These are phyloP conservation scores for Microcaecilia unicolor DNA, from an alignment of 2,797 vertebrate genomes.

Conservation along the genomic window DNA sequence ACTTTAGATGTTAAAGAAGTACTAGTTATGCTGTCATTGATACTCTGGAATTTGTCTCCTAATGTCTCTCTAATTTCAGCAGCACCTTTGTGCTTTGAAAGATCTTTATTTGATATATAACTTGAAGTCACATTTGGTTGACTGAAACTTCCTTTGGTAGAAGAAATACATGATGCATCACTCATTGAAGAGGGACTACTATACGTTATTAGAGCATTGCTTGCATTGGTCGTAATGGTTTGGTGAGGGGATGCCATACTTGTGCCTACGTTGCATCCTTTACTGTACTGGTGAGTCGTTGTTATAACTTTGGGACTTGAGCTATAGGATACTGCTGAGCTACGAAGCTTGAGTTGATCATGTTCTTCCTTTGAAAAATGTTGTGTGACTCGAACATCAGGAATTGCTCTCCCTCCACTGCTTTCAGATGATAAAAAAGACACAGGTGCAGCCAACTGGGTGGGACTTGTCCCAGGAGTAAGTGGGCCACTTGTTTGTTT, in stretches of 20 bases:
- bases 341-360: constrained; percentile 71
- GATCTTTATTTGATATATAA: constrained; percentile 55
- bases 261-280: constrained; percentile 41
- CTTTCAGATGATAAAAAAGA: constrained; percentile 70
- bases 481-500: constrained; percentile 85
- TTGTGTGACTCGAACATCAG: constrained; percentile 80
- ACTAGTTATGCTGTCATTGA: constrained; percentile 25
- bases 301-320: constrained; percentile 36
- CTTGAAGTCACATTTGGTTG: constrained; percentile 41
- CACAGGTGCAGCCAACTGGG: constrained; percentile 80
- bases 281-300: constrained; percentile 33
- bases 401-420: constrained; percentile 61
- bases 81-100: constrained; percentile 16
- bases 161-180: constrained; percentile 40
- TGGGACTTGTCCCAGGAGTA: constrained; percentile 92
- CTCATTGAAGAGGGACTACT: constrained; percentile 32
- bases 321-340: constrained; percentile 60
- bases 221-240: constrained; percentile 26
- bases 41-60: constrained; percentile 34
- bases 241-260: constrained; percentile 49
- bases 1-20: constrained; percentile 60
- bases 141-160: constrained; percentile 67
- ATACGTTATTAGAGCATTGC: constrained; percentile 39
- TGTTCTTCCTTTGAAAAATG: constrained; percentile 89
- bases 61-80: constrained; percentile 31